phyloP scores from a whole-genome alignment of 2,797 vertebrate species.

The Syngnathus acus region DNA sequence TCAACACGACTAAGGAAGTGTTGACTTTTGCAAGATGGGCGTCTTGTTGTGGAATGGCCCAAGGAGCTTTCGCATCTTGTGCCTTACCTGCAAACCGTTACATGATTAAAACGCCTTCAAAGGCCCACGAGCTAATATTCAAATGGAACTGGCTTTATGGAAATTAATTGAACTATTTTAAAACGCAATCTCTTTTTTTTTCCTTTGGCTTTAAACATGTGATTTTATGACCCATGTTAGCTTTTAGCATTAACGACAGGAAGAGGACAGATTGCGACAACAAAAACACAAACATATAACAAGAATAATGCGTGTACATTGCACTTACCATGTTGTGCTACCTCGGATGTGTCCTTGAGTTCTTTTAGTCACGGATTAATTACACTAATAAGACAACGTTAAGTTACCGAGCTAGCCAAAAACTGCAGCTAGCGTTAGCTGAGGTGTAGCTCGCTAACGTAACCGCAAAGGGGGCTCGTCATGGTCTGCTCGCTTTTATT shows the following conservation, averaged over 20 bases:
- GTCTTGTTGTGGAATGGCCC: slow-evolving; percentile 46
- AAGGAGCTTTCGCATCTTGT: slow-evolving; percentile 40
- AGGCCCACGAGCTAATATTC: rapidly evolving
- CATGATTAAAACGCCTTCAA: background rate
- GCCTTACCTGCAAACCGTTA: slow-evolving; percentile 43
- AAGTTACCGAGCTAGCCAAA: slow-evolving; percentile 30
- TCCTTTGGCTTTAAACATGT: background rate
- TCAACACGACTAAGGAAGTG: slow-evolving; percentile 42
- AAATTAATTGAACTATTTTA: background rate
- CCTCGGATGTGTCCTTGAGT: slow-evolving; percentile 31
- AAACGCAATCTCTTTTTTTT: background rate
- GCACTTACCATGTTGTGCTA: slow-evolving; percentile 66
- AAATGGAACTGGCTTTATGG: background rate
- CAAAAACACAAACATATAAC: background rate
- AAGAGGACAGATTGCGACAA: background rate
- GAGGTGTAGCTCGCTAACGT: slow-evolving; percentile 46
- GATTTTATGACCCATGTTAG: slow-evolving; percentile 18
- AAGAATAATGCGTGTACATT: background rate
- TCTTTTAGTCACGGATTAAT: slow-evolving; percentile 34
- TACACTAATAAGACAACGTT: slow-evolving; percentile 34
- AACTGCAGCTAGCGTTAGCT: slow-evolving; percentile 51
- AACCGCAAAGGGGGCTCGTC: slow-evolving; percentile 46
- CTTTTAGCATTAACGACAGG: slow-evolving; percentile 10
- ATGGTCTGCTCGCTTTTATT: slow-evolving; percentile 41
- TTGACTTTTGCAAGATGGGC: slow-evolving; percentile 59